Base-by-base conservation (phyloP, 1,140 invertebrate species). In the Drosophila arizonae region DNA sequence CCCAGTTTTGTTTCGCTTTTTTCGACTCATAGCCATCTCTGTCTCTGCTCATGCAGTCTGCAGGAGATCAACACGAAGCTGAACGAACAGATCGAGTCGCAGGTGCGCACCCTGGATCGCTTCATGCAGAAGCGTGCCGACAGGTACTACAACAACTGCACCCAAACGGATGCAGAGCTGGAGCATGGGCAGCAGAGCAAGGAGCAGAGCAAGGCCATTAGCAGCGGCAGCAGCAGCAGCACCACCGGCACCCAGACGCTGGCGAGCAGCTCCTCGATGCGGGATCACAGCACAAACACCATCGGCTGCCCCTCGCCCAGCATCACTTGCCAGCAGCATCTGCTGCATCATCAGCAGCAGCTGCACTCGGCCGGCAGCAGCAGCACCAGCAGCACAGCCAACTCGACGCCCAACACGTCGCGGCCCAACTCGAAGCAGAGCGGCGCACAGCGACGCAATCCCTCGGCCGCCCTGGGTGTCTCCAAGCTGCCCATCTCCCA, bases 11-110 rank as follows among this genome's bases (percentile, higher is more conserved):
- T 17, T 17, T 17, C 1, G 0, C 1, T 17, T 17, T 17, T 13
- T 28, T 28, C 28, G 28, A n/a, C n/a, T 17, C 5, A 17, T 45
- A 3, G 21, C 2, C 21, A 24, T 2, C 6, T 6, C 28, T n/a
- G 43, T 15, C 11, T 4, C 10, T 1, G 9, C 4, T 2, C 9
- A 17, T 17, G 17, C n/a, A 92, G 93, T 60, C 92, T 94, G 36
- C 93, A 93, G 48, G 93, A 93, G 90, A 91, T 93, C 46, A 94
- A 94, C 77, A 92, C 91, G 3, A 93, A 93, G 58, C 85, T 94
- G 24, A 94, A 93, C 75, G 93, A 93, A 70, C 93, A 92, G 82
- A 91, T 93, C 17, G 93, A 93, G 72, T 92, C 90, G 50, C 90
- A 91, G 74, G 89, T 91, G 45, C 82, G 87, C 60, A 90, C 87